These are phyloP conservation scores for Gymnothorax reevesii DNA, from an alignment of 2,797 vertebrate species.

Conservation along the genomic window DNA sequence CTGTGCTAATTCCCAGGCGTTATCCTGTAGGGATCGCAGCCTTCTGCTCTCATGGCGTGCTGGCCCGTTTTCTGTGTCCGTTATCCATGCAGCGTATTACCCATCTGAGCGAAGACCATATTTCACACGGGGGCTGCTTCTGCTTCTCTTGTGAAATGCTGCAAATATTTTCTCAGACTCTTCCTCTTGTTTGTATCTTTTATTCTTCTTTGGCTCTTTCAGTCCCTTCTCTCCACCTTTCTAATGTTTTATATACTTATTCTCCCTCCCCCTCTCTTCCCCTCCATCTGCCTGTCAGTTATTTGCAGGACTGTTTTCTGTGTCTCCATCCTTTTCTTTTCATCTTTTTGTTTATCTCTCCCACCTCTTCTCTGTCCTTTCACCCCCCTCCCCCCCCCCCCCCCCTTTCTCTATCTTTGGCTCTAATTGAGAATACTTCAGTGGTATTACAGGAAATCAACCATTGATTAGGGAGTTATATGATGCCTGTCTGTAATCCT, in stretches of 20 bases:
- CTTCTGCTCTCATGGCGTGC: background rate
- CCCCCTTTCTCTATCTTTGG: background rate
- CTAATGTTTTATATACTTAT: background rate
- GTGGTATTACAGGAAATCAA: too few species aligned
- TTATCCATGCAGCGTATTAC: background rate
- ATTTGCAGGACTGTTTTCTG: background rate
- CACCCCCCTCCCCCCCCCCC: too few species aligned
- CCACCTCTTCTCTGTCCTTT: background rate
- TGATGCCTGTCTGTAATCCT: background rate
- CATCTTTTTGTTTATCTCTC: background rate
- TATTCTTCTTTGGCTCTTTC: background rate
- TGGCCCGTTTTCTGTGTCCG: background rate
- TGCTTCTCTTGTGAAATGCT: background rate
- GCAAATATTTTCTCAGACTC: background rate
- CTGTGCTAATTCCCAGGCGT: background rate
- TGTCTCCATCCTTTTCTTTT: background rate
- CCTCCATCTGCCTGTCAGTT: background rate
- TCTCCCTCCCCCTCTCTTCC: background rate
- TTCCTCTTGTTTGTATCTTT: background rate
- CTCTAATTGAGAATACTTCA: too few species aligned
- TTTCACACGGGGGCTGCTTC: background rate
- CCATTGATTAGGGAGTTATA: too few species aligned
- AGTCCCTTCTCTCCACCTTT: background rate
- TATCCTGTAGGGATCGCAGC: too few species aligned
- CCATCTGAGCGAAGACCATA: background rate